These are phyloP conservation scores for Nasua narica DNA, from an alignment of 2,797 vertebrate species.

Conservation along the genomic window DNA sequence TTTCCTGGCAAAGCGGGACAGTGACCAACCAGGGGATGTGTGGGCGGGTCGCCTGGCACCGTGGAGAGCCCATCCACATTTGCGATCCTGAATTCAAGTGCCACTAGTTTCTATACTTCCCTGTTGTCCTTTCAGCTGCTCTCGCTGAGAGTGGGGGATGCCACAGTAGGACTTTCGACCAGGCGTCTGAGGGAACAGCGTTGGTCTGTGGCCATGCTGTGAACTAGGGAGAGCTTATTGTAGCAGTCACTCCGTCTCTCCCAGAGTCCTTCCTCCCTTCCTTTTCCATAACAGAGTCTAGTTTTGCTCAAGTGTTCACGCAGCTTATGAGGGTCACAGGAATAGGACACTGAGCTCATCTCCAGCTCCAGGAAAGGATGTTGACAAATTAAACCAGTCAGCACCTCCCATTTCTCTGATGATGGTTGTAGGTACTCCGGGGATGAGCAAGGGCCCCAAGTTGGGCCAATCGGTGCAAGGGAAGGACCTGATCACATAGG, in stretches of 20 bases:
- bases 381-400: background rate
- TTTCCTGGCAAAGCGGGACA: background rate
- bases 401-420: background rate
- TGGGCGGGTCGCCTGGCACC: background rate
- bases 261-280: background rate
- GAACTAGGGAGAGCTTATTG: background rate
- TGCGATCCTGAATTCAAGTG: background rate
- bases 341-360: background rate
- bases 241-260: background rate
- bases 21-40: background rate
- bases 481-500: background rate
- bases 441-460: background rate
- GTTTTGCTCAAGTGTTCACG: background rate
- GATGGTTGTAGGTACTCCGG: background rate
- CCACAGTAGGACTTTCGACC: background rate
- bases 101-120: background rate
- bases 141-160: background rate
- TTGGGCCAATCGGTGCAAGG: background rate
- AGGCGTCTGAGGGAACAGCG: background rate
- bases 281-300: background rate
- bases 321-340: background rate
- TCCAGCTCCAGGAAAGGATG: background rate
- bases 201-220: rapidly evolving
- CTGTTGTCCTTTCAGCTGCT: background rate
- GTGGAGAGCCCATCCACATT: background rate